Base-by-base conservation (phyloP, 2,888 invertebrate genomes). In the Macaria liturata region DNA sequence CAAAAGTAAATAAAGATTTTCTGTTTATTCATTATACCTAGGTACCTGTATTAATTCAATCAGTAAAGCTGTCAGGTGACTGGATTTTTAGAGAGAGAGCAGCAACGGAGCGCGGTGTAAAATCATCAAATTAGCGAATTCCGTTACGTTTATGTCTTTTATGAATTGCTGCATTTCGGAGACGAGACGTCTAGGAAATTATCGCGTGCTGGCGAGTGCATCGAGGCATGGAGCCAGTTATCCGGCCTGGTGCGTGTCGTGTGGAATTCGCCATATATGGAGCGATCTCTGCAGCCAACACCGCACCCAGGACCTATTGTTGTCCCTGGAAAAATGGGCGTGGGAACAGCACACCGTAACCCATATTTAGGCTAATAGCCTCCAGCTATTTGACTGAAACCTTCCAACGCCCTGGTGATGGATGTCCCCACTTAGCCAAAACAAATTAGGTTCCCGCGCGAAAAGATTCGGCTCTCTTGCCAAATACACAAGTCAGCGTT, bases 191-290 rank as follows among this genome's bases (percentile, higher is more conserved):
- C 52, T 58, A 20, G 32, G 48, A 51, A 39, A 46, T 44, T 34
- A 57, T 59, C 54, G 52, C 58, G 58, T 54, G 71, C 65, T 76
- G 77, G 76, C 79, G 40, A 42, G 54, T 48, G 55, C 59, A 60
- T 20, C 59, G 49, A 32, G 56, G 37, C 59, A 32, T 56, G 59
- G 69, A 76, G 74, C 54, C 67, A 62, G 74, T 83, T 82, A 80
- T 76, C 76, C 80, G 80, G 80, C 80, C 75, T 66, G 75, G 62
- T 76, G 78, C 74, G 70, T 76, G 70, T 67, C 71, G 76, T 70
- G 71, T 74, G 83, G 84, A 82, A 87, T 86, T 84, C 86, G 70
- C 89, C 89, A 75, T 88, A 88, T 88, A 88, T 85, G 87, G 87
- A 74, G 73, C 65, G 72, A 67, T 70, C 67, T 72, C 64, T 64